A percentile compares a stretch with the other conserved stretches of the same genome.
Conservation (phyloP, 2,797 vertebrate genomes). For the Xenopus petersii region DNA sequence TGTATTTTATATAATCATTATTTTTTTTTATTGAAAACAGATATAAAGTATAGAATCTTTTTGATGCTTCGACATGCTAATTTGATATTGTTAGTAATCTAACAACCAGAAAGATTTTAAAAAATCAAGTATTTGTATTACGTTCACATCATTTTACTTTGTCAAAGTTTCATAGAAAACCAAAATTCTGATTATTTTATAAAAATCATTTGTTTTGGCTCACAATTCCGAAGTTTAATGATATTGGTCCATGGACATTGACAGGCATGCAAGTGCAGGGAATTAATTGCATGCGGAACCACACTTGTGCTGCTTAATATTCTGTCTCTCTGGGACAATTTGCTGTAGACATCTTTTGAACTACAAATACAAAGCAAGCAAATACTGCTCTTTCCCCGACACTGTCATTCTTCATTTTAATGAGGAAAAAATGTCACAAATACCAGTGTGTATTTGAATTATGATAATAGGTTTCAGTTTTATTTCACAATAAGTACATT, state of each 20-base stretch:
- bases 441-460: constrained; percentile 63
- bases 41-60: not conserved
- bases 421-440: constrained; percentile 68
- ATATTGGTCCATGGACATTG: constrained; percentile 29
- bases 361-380: constrained; percentile 61
- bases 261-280: constrained; percentile 50
- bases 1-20: not conserved
- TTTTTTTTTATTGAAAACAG: not conserved
- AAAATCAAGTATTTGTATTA: too few relatives aligned
- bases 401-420: constrained; percentile 71
- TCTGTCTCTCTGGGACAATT: constrained; percentile 65
- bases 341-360: constrained; percentile 65
- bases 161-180: too few relatives aligned
- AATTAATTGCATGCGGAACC: constrained; percentile 63
- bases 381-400: constrained; percentile 51
- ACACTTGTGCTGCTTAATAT: constrained; percentile 61
- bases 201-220: not conserved
- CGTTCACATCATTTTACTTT: too few relatives aligned
- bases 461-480: constrained; percentile 62
- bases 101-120: too few relatives aligned
- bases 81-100: too few relatives aligned
- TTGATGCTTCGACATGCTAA: not conserved
- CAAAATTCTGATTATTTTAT: not conserved
- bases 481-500: constrained; percentile 62
- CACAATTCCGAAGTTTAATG: constrained; percentile 25